Conservation (phyloP, 35 echinoderm and acorn worm genomes). For the Diadema setosum region DNA sequence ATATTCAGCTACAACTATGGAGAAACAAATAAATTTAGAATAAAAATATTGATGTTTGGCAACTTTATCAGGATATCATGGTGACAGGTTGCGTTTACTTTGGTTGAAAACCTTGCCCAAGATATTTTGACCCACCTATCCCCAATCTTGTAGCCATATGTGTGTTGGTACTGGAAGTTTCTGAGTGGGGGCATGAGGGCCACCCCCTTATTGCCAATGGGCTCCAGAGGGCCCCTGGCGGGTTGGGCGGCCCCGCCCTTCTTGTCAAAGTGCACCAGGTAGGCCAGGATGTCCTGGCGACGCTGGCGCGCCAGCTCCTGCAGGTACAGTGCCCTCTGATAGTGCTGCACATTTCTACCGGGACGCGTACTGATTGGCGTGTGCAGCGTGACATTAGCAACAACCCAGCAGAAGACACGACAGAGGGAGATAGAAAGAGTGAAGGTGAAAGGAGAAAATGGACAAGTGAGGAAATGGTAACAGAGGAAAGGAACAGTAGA, state of each 20-base stretch:
- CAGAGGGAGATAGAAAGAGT: not conserved
- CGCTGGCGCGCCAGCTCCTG: constrained; percentile 66
- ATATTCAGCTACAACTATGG: too few relatives aligned
- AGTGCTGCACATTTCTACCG: constrained; percentile 75
- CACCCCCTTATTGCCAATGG: not conserved
- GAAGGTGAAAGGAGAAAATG: not conserved
- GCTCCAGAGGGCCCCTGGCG: not conserved
- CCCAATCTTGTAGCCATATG: not conserved
- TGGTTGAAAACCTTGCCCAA: too few relatives aligned
- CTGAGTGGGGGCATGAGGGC: not conserved
- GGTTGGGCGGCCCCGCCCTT: not conserved
- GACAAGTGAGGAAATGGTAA: not conserved
- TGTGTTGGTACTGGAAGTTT: not conserved
- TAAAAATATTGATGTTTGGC: too few relatives aligned
- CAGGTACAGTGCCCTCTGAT: constrained; percentile 58
- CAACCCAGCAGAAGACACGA: not conserved
- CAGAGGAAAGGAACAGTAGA: not conserved
- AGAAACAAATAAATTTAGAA: too few relatives aligned
- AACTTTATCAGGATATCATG: too few relatives aligned
- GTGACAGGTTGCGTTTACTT: too few relatives aligned
- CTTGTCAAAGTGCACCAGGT: constrained; percentile 85
- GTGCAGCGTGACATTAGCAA: not conserved
- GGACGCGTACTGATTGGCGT: constrained; percentile 27
- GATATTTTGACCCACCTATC: not conserved
- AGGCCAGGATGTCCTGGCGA: constrained; percentile 87